Base-by-base conservation (phyloP, 2,797 vertebrate species). In the Crypturellus tataupa region DNA sequence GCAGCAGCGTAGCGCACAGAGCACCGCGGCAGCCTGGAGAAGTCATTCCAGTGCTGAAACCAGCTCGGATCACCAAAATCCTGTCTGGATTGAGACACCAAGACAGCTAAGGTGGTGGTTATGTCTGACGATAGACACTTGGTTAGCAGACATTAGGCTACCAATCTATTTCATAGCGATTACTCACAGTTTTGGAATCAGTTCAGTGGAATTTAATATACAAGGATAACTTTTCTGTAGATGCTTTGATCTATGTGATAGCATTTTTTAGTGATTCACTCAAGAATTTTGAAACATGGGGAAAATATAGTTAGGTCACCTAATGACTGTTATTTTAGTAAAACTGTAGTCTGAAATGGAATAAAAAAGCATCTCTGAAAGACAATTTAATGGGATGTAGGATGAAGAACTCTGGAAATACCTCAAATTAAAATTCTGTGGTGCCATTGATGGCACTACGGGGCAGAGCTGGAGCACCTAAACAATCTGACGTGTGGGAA, bases 231-330 rank as follows among this genome's bases (percentile, higher is more conserved):
- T 95, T 87, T 94, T 89, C 65, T 81, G 76, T 70, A 85, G 68
- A 47, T 75, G 62, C 60, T 94, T 92, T 92, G 93, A 87, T 90
- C 72, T 89, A n/a, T 46, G 58, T 89, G 89, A 83, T 85, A 83
- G 58, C 7, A 0, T 16, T 60, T 81, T 94, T 87, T 64, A 78
- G 78, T 82, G 68, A 89, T 87, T 90, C 62, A 89, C 69, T 81
- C 53, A 40, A 77, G 55, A 49, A 40, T 92, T 95, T 94, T 83
- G 85, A 87, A 90, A 89, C 58, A 70, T 23, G 55, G 46, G n/a
- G 82, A 83, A 93, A 91, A 87, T 89, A 90, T 7, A 65, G 47
- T 87, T 92, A 89, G 72, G 55, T 92, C 79, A 79, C 67, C 68
- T 91, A 92, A 95, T 83, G 62, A 80, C 0, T 0, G 67, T 85